phyloP scores from a whole-genome alignment of 2,888 invertebrate genomes.

The Cataglyphis cursor region DNA sequence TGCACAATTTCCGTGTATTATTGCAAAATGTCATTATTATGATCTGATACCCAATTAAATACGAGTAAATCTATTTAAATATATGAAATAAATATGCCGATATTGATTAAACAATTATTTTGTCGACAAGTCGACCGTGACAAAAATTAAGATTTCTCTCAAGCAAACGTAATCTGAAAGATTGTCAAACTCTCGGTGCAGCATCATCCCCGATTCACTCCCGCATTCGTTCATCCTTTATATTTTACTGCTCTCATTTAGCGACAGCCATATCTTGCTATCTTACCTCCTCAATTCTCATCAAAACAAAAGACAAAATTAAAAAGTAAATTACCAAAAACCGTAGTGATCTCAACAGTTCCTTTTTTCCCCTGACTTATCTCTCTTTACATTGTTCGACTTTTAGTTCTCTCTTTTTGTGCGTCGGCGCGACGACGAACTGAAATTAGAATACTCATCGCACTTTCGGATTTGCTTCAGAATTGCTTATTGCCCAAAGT shows the following conservation, averaged over 20 bases:
- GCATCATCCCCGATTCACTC: constrained; percentile 74
- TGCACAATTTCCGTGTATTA: not conserved
- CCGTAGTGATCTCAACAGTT: not conserved
- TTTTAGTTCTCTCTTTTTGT: constrained; percentile 46
- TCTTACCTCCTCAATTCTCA: constrained; percentile 56
- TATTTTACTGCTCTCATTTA: constrained; percentile 48
- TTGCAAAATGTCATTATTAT: not conserved
- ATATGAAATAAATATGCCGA: not conserved
- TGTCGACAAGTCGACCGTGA: constrained; percentile 60
- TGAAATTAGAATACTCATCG: constrained; percentile 83
- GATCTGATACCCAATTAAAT: not conserved
- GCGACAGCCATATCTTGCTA: constrained; percentile 55
- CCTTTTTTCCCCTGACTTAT: not conserved
- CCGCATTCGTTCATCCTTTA: constrained; percentile 69
- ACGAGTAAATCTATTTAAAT: not conserved
- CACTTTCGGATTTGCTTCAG: constrained; percentile 81
- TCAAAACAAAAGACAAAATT: constrained; percentile 81
- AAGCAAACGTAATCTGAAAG: constrained; percentile 86
- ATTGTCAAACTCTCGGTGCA: constrained; percentile 78
- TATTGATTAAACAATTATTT: constrained; percentile 61
- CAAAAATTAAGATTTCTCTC: constrained; percentile 77
- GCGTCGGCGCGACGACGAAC: constrained; percentile 51
- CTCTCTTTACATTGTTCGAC: constrained; percentile 32
- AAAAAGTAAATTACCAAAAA: constrained; percentile 82
- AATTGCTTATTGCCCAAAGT: constrained; percentile 84